Evolutionary conservation across 1,140 invertebrate genomes (phyloP).

Genomic region (Orius laevigatus): DNA sequence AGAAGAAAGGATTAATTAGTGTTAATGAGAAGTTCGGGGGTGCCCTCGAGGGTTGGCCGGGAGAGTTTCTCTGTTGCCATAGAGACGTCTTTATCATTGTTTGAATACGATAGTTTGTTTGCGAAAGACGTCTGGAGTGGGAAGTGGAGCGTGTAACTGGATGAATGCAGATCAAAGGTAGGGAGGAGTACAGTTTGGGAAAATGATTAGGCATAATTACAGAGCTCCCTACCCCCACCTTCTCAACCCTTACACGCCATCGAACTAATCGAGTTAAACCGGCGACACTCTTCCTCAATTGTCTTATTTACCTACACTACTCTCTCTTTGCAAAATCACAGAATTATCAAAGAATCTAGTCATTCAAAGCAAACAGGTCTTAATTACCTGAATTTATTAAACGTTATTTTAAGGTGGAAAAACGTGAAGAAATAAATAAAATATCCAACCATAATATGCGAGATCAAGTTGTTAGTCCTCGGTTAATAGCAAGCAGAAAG

Average conservation of each 20-base stretch:
- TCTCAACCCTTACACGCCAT: too few species aligned
- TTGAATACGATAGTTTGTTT: conserved; percentile 12
- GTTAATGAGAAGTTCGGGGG: too few species aligned
- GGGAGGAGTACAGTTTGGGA: background rate
- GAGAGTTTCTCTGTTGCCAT: background rate
- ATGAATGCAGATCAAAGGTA: conserved; percentile 13
- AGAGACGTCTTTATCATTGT: conserved; percentile 11
- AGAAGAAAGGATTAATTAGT: too few species aligned
- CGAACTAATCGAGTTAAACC: conserved; percentile 8
- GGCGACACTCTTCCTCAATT: conserved; percentile 5
- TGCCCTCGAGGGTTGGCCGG: too few species aligned
- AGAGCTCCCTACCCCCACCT: background rate
- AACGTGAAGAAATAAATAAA: too few species aligned
- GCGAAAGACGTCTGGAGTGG: background rate
- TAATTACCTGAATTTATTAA: too few species aligned
- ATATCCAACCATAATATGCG: too few species aligned
- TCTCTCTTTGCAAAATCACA: background rate
- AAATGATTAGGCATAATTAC: conserved; percentile 12
- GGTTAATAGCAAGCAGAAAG: too few species aligned
- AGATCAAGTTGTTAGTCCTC: too few species aligned
- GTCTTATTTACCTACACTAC: conserved; percentile 11
- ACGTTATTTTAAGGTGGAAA: too few species aligned
- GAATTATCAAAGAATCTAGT: too few species aligned
- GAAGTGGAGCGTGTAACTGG: conserved; percentile 11
- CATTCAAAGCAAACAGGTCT: too few species aligned